Evolutionary conservation across 1,140 invertebrate species (phyloP).

Genomic region (Zaprionus lachaisei): DNA sequence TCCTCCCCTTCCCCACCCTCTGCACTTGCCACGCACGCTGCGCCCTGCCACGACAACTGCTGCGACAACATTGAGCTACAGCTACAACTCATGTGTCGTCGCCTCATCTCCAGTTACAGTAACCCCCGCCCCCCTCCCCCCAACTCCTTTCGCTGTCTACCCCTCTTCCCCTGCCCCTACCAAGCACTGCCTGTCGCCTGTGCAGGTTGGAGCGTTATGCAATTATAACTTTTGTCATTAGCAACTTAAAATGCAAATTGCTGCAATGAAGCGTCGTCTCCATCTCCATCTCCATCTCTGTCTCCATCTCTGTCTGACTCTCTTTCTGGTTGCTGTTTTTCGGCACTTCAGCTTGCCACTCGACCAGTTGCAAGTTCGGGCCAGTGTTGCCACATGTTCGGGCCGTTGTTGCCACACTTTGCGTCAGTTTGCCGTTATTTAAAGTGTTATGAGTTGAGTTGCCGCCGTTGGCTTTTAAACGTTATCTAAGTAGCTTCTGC

Average conservation of each 20-base stretch:
- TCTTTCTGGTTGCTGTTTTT: conserved; percentile 46
- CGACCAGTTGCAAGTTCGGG: background rate
- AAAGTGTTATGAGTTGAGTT: conserved; percentile 77
- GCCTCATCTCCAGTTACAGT: background rate
- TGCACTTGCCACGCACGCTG: background rate
- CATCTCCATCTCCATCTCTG: conserved; percentile 35
- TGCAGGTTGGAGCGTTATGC: conserved; percentile 75
- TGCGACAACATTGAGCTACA: conserved; percentile 17
- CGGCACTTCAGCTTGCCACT: conserved; percentile 21
- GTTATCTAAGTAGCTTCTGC: conserved; percentile 73
- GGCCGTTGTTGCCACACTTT: background rate
- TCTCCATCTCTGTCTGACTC: conserved; percentile 15
- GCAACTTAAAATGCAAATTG: conserved; percentile 83
- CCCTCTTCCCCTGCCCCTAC: too few species aligned
- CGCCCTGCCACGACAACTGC: background rate
- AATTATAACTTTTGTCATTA: conserved; percentile 83
- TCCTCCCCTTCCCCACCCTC: background rate
- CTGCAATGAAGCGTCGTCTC: conserved; percentile 78
- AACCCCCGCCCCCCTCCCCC: too few species aligned
- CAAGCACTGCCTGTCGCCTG: conserved; percentile 4
- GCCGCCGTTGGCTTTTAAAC: conserved; percentile 66
- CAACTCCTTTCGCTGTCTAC: background rate
- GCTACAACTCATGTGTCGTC: conserved; percentile 27
- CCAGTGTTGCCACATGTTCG: background rate
- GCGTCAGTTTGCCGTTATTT: conserved; percentile 52